Evolutionary conservation across 2,113 vertebrate genomes (phyloP).

Genomic region (Phrynosoma platyrhinos): DNA sequence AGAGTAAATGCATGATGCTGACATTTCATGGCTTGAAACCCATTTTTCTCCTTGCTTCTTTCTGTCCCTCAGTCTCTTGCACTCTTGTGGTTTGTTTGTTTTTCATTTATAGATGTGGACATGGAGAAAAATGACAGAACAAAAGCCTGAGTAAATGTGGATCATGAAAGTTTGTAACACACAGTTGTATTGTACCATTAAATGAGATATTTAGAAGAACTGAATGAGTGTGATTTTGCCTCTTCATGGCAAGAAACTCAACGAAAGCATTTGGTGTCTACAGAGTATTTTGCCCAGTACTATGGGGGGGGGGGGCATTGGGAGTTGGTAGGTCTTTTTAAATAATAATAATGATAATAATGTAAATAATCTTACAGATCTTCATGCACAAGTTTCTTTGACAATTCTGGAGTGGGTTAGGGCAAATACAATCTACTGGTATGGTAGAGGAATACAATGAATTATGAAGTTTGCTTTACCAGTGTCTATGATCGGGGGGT

Average conservation of each 20-base stretch:
- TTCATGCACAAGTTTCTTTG: constrained; percentile 56
- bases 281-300: constrained; percentile 26
- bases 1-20: constrained; percentile 85
- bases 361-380: constrained; percentile 36
- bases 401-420: background rate
- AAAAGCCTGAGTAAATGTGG: constrained; percentile 52
- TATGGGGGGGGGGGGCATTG: constrained; percentile 22
- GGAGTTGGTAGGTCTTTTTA: background rate
- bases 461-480: constrained; percentile 22
- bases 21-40: constrained; percentile 78
- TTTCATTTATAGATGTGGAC: constrained; percentile 71
- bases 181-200: constrained; percentile 34
- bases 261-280: background rate
- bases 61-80: constrained; percentile 62
- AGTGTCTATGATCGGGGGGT: background rate
- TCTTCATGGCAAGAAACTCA: constrained; percentile 22
- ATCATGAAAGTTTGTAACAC: constrained; percentile 10
- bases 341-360: background rate
- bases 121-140: constrained; percentile 50
- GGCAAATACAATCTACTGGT: background rate
- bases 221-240: constrained; percentile 3
- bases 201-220: background rate
- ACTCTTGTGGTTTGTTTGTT: constrained; percentile 70
- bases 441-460: background rate
- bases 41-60: constrained; percentile 51